Evolutionary conservation across 2,113 vertebrate genomes (phyloP).

Genomic region (Oncorhynchus kisutch): DNA sequence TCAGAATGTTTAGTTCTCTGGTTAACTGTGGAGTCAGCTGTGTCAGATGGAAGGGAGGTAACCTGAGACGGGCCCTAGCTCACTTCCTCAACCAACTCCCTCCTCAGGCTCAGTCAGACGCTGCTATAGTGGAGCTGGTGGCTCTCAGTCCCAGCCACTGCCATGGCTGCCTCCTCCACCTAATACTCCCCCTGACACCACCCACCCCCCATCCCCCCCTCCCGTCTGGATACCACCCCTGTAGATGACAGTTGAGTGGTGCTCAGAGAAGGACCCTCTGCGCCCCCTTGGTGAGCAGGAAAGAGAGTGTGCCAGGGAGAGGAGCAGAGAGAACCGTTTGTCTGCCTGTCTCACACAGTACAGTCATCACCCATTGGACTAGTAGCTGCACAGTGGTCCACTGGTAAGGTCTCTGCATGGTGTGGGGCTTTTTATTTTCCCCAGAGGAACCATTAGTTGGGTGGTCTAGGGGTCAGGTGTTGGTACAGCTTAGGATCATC

Average conservation of each 20-base stretch:
- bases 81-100: conserved; percentile 26
- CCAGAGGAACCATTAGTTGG: neutral
- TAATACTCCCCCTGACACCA: conserved; percentile 8
- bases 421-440: neutral
- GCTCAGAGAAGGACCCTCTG: conserved; percentile 3
- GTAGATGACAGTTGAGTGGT: neutral
- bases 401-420: conserved; percentile 13
- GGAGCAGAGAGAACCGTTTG: conserved; percentile 13
- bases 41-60: conserved; percentile 18
- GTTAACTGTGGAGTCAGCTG: conserved; percentile 53
- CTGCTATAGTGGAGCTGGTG: conserved; percentile 10
- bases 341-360: neutral
- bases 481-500: too few species aligned
- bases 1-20: conserved; percentile 27
- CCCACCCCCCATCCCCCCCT: conserved; percentile 27
- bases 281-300: too few species aligned
- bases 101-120: conserved; percentile 42
- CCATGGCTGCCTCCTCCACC: neutral
- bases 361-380: conserved; percentile 18
- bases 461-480: neutral
- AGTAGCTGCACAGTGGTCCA: neutral
- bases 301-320: conserved; percentile 37
- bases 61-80: conserved; percentile 32
- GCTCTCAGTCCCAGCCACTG: neutral
- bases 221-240: conserved; percentile 13